Percentiles rank a stretch among this genome's conserved stretches.
Evolutionary conservation across 1,140 invertebrate genomes (phyloP).

Genomic region (Papilio polyxenes): DNA sequence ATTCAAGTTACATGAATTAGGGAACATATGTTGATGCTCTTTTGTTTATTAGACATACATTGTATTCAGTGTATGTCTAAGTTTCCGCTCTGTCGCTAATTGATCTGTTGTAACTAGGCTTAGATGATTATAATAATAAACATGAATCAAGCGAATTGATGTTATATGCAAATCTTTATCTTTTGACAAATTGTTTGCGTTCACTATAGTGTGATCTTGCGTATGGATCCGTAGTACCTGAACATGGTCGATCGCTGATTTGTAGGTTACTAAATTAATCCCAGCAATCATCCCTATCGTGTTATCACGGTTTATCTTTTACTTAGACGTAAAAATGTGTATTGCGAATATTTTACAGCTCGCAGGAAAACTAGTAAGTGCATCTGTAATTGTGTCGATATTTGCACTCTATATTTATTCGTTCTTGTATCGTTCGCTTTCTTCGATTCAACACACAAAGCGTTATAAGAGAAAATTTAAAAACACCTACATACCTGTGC

Average conservation of each 20-base stretch:
- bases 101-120: not conserved
- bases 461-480: not conserved
- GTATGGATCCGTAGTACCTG: too few relatives aligned
- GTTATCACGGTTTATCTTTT: too few relatives aligned
- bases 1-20: conserved; percentile 53
- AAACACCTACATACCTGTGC: not conserved
- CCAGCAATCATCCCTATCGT: too few relatives aligned
- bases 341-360: not conserved
- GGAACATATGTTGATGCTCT: conserved; percentile 10
- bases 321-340: not conserved
- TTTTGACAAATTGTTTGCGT: not conserved
- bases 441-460: not conserved
- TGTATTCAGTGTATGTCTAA: not conserved
- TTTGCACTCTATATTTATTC: conserved; percentile 2
- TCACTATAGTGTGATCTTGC: not conserved
- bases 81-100: not conserved
- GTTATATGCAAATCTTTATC: not conserved
- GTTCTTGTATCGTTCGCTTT: not conserved
- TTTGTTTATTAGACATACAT: conserved; percentile 19
- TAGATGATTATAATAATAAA: not conserved
- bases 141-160: not conserved
- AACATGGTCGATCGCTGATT: too few relatives aligned
- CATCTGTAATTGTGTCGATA: conserved; percentile 19
- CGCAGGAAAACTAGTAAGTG: conserved; percentile 12
- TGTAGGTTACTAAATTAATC: too few relatives aligned